A percentile compares a stretch with the other conserved stretches of the same genome.
phyloP scores from a whole-genome alignment of 2,113 vertebrate species.

The Cochlearius cochlearius region DNA sequence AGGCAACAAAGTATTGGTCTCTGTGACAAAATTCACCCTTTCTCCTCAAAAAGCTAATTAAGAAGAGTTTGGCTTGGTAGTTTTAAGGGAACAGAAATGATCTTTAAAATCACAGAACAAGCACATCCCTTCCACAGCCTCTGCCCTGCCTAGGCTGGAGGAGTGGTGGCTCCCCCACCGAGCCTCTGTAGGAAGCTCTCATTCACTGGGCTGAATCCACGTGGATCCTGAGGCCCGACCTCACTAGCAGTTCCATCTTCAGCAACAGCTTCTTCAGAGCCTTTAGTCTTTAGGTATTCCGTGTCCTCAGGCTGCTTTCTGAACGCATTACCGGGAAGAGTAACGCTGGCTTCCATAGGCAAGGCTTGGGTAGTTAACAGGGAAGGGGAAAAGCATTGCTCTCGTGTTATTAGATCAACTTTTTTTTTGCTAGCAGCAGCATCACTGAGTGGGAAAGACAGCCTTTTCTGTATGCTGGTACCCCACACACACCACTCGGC shows the following conservation, averaged over 20 bases:
- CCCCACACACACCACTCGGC: too few species aligned
- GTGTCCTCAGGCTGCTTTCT: not conserved
- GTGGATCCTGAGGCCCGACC: not conserved
- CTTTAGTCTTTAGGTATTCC: not conserved
- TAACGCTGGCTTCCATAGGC: not conserved
- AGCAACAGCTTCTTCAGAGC: not conserved
- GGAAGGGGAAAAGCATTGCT: not conserved
- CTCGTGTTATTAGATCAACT: not conserved
- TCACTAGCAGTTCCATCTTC: not conserved
- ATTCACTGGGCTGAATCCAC: not conserved
- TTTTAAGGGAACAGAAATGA: not conserved
- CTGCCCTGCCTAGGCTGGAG: not conserved
- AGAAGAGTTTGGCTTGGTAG: not conserved
- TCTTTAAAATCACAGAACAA: not conserved
- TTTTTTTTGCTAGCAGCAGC: not conserved
- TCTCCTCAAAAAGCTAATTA: not conserved
- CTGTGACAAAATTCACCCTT: not conserved
- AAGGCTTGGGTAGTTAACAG: not conserved
- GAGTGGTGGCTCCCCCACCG: not conserved
- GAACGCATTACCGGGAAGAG: not conserved
- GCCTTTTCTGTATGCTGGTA: not conserved
- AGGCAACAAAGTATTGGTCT: not conserved
- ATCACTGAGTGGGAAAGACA: not conserved
- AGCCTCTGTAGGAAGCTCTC: not conserved
- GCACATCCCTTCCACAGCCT: not conserved